phyloP scores from a whole-genome alignment of 2,797 vertebrate genomes.

The Gobionotothen gibberifrons region DNA sequence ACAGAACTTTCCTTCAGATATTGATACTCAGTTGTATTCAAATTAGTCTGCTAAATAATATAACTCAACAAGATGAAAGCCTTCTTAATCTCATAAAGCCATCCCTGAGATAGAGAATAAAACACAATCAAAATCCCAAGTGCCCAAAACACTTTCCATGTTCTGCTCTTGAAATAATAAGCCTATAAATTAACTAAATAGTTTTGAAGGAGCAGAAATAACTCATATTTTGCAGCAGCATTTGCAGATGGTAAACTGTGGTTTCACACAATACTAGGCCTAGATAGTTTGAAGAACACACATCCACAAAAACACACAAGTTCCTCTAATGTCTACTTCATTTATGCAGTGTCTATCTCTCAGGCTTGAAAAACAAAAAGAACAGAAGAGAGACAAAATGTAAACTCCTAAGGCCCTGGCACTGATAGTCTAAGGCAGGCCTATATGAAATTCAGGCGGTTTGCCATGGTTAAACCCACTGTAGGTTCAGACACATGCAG shows the following conservation, averaged over 20 bases:
- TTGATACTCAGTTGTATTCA: neutral
- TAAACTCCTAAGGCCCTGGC: neutral
- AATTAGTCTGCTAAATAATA: neutral
- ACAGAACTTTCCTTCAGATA: neutral
- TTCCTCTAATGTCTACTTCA: neutral
- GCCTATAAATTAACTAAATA: neutral
- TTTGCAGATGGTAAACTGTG: no score
- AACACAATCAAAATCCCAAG: neutral
- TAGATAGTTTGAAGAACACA: neutral
- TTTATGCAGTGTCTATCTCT: constrained; percentile 1
- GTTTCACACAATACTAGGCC: neutral
- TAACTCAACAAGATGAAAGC: neutral
- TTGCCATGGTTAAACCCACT: neutral
- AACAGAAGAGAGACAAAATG: no score
- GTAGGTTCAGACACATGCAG: neutral
- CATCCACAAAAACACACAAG: neutral
- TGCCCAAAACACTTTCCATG: neutral
- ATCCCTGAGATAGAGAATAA: neutral
- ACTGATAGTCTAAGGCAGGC: neutral
- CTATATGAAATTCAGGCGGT: neutral
- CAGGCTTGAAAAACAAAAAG: no score
- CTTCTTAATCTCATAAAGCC: neutral
- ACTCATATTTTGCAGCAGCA: neutral
- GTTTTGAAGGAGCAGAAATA: neutral
- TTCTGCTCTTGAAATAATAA: neutral